Base-by-base conservation (phyloP, 1,140 invertebrate species). In the Mercenaria mercenaria region DNA sequence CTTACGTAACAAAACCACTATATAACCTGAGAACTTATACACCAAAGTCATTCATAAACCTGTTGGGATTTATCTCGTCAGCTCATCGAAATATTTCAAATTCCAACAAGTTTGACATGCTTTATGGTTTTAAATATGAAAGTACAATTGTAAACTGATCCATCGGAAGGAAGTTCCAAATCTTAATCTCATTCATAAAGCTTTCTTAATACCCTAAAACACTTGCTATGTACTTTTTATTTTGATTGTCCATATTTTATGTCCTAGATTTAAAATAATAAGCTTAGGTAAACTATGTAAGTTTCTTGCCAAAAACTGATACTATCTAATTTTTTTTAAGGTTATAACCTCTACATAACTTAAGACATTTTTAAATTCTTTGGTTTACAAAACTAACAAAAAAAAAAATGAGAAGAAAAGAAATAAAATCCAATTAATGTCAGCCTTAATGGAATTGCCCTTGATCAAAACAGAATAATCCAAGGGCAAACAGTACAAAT, bases 401-500 rank as follows among this genome's bases (percentile, higher is more conserved):
- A 29, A 26, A 64, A 64, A 29, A 64, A n/a, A 64, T 8, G n/a
- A n/a, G 20, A n/a, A n/a, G 26, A 64, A 29, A 29, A 64, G 43
- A 47, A 47, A 47, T 47, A 47, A 6, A 29, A 64, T 23, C 59
- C 59, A 64, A n/a, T 4, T 4, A 64, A 26, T 6, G 26, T 8
- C 3, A 10, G 26, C 26, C 29, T 64, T 64, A 26, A 64, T 64
- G 20, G n/a, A 20, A 29, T 64, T 64, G 59, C 26, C 59, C 59
- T 64, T 64, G 59, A 64, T 64, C 59, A 64, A 64, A 64, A 64
- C 59, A 64, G 59, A 26, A 8, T 64, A 64, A 64, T 64, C 26
- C n/a, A 64, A 64, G 59, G 59, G 59, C 59, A 64, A 26, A 64
- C 59, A 64, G 59, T 64, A 64, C 59, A n/a, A 64, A 64, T 64